phyloP scores from a whole-genome alignment of 2,888 invertebrate species.

The Mythimna impura region DNA sequence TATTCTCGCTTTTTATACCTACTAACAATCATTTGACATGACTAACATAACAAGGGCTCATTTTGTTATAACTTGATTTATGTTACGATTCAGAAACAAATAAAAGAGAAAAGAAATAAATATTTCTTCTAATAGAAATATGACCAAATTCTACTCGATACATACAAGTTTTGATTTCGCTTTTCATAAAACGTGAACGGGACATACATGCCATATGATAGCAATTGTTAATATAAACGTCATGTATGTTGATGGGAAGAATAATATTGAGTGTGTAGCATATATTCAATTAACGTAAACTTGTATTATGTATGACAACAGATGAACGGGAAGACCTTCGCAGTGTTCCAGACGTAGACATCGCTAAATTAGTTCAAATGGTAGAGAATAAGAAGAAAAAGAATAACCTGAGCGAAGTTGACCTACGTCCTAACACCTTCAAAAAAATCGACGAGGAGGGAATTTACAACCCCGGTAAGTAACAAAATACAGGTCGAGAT shows the following conservation, averaged over 20 bases:
- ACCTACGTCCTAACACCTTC: slow-evolving; percentile 83
- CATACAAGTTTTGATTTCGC: neutral
- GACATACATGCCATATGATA: neutral
- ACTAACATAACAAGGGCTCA: slow-evolving; percentile 27
- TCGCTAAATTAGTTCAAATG: slow-evolving; percentile 84
- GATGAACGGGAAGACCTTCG: slow-evolving; percentile 88
- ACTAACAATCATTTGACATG: slow-evolving; percentile 44
- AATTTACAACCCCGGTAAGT: slow-evolving; percentile 84
- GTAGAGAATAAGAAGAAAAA: slow-evolving; percentile 82
- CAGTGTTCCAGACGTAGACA: slow-evolving; percentile 86
- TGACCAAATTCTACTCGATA: neutral
- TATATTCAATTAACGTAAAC: slow-evolving; percentile 11
- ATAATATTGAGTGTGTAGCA: neutral
- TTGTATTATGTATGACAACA: slow-evolving; percentile 60
- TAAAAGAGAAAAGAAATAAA: neutral
- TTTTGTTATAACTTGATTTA: slow-evolving; percentile 13
- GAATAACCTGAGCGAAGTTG: slow-evolving; percentile 82
- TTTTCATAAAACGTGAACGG: slow-evolving; percentile 24
- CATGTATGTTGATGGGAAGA: neutral
- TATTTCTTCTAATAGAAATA: neutral
- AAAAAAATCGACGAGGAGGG: slow-evolving; percentile 88
- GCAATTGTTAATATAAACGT: slow-evolving; percentile 4
- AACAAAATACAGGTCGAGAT: neutral
- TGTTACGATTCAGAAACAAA: neutral
- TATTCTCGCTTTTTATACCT: slow-evolving; percentile 41